A percentile compares a stretch with the other conserved stretches of the same genome.
Evolutionary conservation across 2,113 vertebrate species (phyloP).

Genomic region (Xenus cinereus): DNA sequence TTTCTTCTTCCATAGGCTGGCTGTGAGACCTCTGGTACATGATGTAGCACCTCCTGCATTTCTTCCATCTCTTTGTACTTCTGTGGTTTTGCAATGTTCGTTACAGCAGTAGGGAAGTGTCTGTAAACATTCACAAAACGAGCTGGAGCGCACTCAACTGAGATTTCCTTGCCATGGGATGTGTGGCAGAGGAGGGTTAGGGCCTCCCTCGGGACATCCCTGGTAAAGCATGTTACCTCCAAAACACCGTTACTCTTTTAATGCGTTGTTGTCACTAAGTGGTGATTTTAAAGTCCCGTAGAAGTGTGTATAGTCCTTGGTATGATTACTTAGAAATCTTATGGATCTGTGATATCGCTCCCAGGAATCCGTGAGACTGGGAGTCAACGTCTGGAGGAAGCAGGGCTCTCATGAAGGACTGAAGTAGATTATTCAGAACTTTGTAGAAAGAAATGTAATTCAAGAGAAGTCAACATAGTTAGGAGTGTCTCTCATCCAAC

Average conservation of each 20-base stretch:
- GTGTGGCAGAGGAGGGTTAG: not conserved
- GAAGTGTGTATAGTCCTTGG: not conserved
- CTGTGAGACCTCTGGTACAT: not conserved
- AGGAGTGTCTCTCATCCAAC: not conserved
- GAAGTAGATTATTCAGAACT: not conserved
- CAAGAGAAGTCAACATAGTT: not conserved
- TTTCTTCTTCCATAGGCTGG: not conserved
- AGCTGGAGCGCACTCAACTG: not conserved
- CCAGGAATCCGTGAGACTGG: not conserved
- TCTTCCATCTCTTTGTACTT: not conserved
- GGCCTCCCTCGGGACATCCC: not conserved
- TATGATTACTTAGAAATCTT: not conserved
- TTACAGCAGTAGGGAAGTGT: not conserved
- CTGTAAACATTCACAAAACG: not conserved
- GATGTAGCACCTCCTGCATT: not conserved
- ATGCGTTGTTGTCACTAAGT: not conserved
- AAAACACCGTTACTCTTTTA: not conserved
- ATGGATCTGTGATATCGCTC: not conserved
- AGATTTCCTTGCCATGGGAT: not conserved
- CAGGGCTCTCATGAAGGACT: not conserved
- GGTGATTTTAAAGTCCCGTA: not conserved
- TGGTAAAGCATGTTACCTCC: not conserved
- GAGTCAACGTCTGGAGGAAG: not conserved
- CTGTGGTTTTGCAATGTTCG: rapidly evolving
- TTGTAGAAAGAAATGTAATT: rapidly evolving